Conservation (phyloP, 2,113 vertebrate species). For the Podarcis raffonei region DNA sequence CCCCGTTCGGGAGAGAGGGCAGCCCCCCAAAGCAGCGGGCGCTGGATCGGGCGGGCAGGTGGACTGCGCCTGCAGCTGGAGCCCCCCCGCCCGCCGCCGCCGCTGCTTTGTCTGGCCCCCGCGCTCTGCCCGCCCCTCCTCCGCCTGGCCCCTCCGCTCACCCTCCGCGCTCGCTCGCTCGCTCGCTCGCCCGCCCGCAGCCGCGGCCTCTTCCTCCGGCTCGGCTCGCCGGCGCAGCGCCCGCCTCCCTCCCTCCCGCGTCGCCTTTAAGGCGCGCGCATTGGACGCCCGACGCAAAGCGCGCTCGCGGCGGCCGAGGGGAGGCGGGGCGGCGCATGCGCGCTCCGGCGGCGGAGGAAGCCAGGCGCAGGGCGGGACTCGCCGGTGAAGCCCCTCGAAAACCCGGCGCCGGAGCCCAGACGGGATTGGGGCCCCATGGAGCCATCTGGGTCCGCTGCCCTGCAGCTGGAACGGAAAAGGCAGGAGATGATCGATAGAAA, state of each 20-base stretch:
- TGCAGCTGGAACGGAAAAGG: too few relatives aligned
- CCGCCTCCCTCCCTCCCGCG: not conserved
- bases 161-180: not conserved
- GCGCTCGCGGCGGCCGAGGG: too few relatives aligned
- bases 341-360: too few relatives aligned
- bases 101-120: too few relatives aligned
- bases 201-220: not conserved
- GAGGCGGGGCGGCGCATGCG: too few relatives aligned
- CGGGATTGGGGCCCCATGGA: too few relatives aligned
- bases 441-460: too few relatives aligned
- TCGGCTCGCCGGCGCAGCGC: not conserved
- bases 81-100: too few relatives aligned
- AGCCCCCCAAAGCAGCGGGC: not conserved
- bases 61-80: not conserved
- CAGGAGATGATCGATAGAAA: too few relatives aligned
- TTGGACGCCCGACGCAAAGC: not conserved
- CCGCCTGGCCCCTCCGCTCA: not conserved
- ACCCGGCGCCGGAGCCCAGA: not conserved
- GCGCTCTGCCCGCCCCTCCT: not conserved
- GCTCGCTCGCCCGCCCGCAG: not conserved
- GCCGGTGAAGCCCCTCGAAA: not conserved
- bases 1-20: conserved; percentile 24
- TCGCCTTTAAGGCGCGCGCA: not conserved
- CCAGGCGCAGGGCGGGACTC: not conserved
- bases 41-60: conserved; percentile 9